Percentiles rank a stretch among this genome's conserved stretches.
Conservation (phyloP, 2,888 invertebrate genomes). For the Papilio protenor region DNA sequence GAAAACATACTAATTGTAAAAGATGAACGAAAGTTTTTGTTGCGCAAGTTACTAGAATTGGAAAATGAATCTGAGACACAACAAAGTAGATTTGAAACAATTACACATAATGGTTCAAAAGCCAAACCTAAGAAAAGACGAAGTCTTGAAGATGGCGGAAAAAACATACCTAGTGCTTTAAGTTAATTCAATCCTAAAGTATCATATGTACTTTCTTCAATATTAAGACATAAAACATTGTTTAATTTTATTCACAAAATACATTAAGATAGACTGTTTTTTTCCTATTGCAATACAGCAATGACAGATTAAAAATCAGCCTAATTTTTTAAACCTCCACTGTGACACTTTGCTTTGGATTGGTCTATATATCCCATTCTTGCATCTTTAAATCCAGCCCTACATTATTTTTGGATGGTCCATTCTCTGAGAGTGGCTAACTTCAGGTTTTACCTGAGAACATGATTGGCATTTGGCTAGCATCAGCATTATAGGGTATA, state of each 20-base stretch:
- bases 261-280: background rate
- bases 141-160: conserved; percentile 64
- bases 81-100: conserved; percentile 58
- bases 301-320: background rate
- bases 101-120: conserved; percentile 63
- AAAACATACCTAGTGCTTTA: conserved; percentile 47
- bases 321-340: background rate
- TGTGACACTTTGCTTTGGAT: background rate
- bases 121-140: conserved; percentile 67
- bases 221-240: background rate
- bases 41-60: conserved; percentile 89
- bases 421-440: background rate
- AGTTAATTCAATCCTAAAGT: background rate
- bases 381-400: background rate
- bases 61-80: conserved; percentile 78
- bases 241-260: background rate
- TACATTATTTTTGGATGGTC: background rate
- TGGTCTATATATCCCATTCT: background rate
- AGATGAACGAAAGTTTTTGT: conserved; percentile 92
- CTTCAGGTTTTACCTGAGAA: background rate
- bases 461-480: background rate
- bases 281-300: background rate
- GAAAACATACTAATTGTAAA: conserved; percentile 91
- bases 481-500: background rate
- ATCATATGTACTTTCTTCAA: background rate